Percentiles rank a stretch among this genome's conserved stretches.
phyloP scores from a whole-genome alignment of 2,888 invertebrate genomes.

The Folsomia candida region DNA sequence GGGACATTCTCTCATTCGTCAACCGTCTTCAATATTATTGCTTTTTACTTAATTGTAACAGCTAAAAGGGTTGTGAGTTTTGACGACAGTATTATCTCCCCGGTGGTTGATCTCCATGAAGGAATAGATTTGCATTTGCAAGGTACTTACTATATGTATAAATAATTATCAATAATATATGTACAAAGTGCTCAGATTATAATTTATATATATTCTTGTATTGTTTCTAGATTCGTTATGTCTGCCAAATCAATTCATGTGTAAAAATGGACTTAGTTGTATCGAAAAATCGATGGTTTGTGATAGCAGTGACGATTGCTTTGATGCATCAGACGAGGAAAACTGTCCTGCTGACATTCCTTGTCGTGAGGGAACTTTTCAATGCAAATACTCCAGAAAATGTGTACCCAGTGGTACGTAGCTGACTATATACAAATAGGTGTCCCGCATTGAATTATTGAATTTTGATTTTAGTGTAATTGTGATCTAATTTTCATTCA shows the following conservation, averaged over 20 bases:
- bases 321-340: slow-evolving; percentile 63
- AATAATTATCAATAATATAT: no score
- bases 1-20: no score
- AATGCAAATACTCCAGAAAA: slow-evolving; percentile 67
- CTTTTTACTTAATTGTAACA: neutral
- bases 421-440: neutral
- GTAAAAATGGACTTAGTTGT: slow-evolving; percentile 62
- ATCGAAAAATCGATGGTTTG: slow-evolving; percentile 65
- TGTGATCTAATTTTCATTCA: neutral
- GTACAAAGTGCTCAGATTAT: no score
- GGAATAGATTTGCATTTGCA: neutral
- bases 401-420: slow-evolving; percentile 66
- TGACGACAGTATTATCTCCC: neutral
- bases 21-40: no score
- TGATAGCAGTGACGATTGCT: slow-evolving; percentile 64
- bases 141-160: no score
- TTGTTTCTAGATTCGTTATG: slow-evolving; percentile 42
- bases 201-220: no score
- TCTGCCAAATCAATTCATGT: slow-evolving; percentile 58
- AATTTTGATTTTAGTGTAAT: neutral
- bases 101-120: neutral
- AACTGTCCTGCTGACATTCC: slow-evolving; percentile 56
- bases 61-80: neutral
- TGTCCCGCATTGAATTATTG: slow-evolving; percentile 1
- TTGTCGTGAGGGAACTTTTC: slow-evolving; percentile 60